Conservation (phyloP, 2,888 invertebrate genomes). For the Arenicola marina region DNA sequence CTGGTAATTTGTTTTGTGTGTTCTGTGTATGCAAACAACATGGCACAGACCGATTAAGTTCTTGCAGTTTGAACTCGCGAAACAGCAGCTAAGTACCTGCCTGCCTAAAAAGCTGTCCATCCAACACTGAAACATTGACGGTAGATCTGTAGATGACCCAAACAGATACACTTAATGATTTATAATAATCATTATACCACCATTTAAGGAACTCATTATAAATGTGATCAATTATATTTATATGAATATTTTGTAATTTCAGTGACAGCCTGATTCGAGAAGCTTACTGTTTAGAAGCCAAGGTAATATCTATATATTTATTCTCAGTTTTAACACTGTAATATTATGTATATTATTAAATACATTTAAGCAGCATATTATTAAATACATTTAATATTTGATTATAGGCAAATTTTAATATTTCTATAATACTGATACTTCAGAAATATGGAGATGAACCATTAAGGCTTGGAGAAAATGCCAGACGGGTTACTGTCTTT, state of each 20-base stretch:
- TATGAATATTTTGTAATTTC: neutral
- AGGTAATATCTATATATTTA: neutral
- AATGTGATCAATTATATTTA: no score
- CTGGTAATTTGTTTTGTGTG: no score
- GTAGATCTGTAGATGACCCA: no score
- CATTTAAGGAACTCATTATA: no score
- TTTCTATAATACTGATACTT: neutral
- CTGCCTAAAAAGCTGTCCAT: no score
- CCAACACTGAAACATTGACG: no score
- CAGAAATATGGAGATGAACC: conserved; percentile 3
- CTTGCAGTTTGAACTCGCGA: no score
- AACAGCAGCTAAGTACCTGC: no score
- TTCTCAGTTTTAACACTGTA: neutral
- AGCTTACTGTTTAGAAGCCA: conserved; percentile 4
- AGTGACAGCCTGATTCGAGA: conserved; percentile 4
- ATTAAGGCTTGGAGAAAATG: neutral
- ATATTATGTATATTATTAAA: neutral
- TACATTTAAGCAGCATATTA: neutral
- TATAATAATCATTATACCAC: no score
- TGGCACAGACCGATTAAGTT: no score
- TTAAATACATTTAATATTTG: neutral
- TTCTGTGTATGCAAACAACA: no score
- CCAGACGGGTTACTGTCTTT: neutral
- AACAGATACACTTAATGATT: no score
- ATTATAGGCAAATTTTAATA: neutral